Conservation (phyloP, 2,113 vertebrate genomes). For the Mesembrinibis cayennensis region DNA sequence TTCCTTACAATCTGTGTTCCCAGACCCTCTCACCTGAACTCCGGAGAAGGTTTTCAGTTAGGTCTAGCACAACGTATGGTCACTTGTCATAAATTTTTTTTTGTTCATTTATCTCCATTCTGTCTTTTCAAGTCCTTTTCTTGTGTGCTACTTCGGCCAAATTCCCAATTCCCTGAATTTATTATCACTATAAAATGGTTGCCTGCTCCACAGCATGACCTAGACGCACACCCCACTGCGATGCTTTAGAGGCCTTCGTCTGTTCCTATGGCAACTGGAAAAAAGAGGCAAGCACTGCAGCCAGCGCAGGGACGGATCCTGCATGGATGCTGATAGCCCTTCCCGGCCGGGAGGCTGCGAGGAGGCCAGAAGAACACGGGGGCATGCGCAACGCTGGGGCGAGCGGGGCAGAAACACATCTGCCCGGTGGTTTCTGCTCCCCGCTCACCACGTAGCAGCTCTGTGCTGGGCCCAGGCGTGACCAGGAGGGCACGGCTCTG, state of each 20-base stretch:
- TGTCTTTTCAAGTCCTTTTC: slow-evolving; percentile 43
- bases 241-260: slow-evolving; percentile 49
- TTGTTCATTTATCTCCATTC: slow-evolving; percentile 46
- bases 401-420: accelerated
- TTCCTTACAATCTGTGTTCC: background rate
- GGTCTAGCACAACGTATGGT: background rate
- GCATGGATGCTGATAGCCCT: background rate
- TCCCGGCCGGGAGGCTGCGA: background rate
- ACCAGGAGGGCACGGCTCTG: background rate
- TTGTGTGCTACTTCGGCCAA: background rate
- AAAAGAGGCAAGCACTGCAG: slow-evolving; percentile 5
- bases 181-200: slow-evolving; percentile 66
- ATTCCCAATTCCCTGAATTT: slow-evolving; percentile 70
- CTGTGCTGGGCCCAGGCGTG: accelerated
- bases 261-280: slow-evolving; percentile 68
- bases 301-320: background rate
- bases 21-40: background rate
- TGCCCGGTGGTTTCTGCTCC: background rate
- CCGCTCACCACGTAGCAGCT: accelerated
- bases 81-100: slow-evolving; percentile 13
- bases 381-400: accelerated
- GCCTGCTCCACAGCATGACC: slow-evolving; percentile 57
- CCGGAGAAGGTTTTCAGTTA: background rate
- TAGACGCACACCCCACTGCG: slow-evolving; percentile 30
- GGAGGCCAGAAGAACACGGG: background rate